A percentile compares a stretch with the other conserved stretches of the same genome.
Conservation (phyloP, 1,140 invertebrate genomes). For the Drosophila tropicalis region DNA sequence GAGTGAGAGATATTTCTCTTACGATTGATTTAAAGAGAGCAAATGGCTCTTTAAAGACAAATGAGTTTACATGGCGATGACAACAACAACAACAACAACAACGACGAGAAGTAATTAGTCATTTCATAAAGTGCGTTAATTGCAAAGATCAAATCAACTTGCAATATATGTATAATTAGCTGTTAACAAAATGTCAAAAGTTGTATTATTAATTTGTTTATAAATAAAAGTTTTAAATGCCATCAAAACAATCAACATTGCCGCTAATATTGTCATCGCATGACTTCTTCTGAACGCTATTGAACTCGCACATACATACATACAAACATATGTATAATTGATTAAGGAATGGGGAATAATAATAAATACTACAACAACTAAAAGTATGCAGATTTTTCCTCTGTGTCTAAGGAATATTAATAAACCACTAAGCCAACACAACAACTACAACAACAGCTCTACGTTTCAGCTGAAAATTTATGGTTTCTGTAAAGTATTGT, state of each 20-base stretch:
- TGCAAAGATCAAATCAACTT: conserved; percentile 65
- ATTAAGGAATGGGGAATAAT: conserved; percentile 45
- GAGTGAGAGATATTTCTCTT: conserved; percentile 15
- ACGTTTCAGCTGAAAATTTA: conserved; percentile 22
- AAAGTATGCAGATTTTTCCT: background rate
- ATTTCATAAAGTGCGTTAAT: conserved; percentile 66
- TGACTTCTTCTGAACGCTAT: conserved; percentile 71
- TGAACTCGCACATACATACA: conserved; percentile 50
- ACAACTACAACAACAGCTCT: background rate
- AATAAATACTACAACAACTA: too few species aligned
- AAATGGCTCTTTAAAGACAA: conserved; percentile 39
- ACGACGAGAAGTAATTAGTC: conserved; percentile 57
- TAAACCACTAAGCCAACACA: background rate
- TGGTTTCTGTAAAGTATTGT: conserved; percentile 14
- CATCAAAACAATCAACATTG: conserved; percentile 33
- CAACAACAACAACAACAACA: background rate
- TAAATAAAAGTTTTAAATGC: conserved; percentile 66
- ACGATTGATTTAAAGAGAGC: too few species aligned
- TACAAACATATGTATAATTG: too few species aligned
- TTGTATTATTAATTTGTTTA: conserved; percentile 67
- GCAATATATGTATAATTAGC: conserved; percentile 57
- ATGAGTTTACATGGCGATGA: conserved; percentile 44
- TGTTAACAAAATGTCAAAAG: conserved; percentile 57
- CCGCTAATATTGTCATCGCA: conserved; percentile 8
- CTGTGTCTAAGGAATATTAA: conserved; percentile 29